phyloP scores from a whole-genome alignment of 2,888 invertebrate species.

The Altica lythri region DNA sequence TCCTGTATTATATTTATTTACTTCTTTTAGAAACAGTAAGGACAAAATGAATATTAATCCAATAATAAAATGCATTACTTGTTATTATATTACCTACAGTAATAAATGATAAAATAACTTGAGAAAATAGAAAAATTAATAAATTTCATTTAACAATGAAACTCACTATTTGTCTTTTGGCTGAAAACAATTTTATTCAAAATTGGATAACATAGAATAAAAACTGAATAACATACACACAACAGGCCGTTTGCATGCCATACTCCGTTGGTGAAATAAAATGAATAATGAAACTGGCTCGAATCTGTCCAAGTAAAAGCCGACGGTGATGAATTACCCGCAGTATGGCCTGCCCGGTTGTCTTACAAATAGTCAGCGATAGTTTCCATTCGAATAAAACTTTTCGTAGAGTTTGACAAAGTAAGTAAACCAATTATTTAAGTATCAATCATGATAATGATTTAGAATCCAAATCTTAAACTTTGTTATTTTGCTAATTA shows the following conservation, averaged over 20 bases:
- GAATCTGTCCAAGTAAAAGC: slow-evolving; percentile 22
- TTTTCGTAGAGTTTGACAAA: neutral
- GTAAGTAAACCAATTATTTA: no score
- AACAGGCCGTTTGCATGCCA: slow-evolving; percentile 16
- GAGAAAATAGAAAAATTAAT: no score
- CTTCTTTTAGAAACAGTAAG: no score
- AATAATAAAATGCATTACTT: no score
- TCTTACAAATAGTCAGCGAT: slow-evolving; percentile 8
- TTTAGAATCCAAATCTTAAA: no score
- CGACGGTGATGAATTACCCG: slow-evolving; percentile 19
- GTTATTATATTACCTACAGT: no score
- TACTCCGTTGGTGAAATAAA: slow-evolving; percentile 17
- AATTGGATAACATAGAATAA: slow-evolving; percentile 1
- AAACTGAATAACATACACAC: slow-evolving; percentile 8
- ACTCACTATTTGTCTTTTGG: neutral
- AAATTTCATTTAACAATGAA: neutral
- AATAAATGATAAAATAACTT: no score
- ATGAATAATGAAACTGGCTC: slow-evolving; percentile 24
- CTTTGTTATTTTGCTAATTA: no score
- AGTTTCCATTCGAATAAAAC: slow-evolving; percentile 15
- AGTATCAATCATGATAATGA: no score
- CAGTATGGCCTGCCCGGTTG: slow-evolving; percentile 6
- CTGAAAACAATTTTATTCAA: slow-evolving; percentile 1
- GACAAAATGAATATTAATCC: no score
- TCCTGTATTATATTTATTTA: no score